Evolutionary conservation across 2,797 vertebrate genomes (phyloP), one percentile per base, ranked within the genome.

Genomic region (Urosaurus nigricauda): DNA sequence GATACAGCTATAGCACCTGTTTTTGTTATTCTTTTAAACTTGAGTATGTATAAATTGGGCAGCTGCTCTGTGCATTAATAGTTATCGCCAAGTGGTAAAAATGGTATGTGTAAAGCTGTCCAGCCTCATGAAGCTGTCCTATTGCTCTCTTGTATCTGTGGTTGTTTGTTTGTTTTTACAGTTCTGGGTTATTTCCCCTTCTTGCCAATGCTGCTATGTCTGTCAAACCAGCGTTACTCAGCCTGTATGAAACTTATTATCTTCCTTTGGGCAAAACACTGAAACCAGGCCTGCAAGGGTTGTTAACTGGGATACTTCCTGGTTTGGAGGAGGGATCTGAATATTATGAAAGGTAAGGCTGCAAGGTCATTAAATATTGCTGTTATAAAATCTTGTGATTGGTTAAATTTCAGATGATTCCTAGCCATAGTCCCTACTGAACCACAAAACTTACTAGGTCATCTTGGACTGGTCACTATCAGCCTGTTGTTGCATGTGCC

Each of bases 131-230:
- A 17, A 26, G 0, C 79, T 16, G 3, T 58, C 77, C 14, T 84
- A 56, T n/a, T 4, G 77, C 0, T 79, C 63, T 47, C 24, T 77
- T 82, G 13, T 87, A 51, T 68, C 43, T n/a, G 56, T 35, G 26
- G 35, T 58, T 47, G 65, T 68, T n/a, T 78, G 74, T 82, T 19
- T 43, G 85, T 95, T 90, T 90, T 91, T 65, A 93, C 90, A 99
- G 99, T 95, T 98, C 99, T 35, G 99, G 99, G 74, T 97, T 99
- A 83, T 99, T 99, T 96, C 99, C 99, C 92, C 98, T 99, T 93
- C 98, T 99, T 94, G 98, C 98, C 95, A 99, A 99, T 94, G 98
- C 99, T 73, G 99, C 99, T 56, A 99, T 99, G 99, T 99, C 99
- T 91, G 99, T 99, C 91, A 99, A 99, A 95, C 99, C 99, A 88